Evolutionary conservation across 2,888 invertebrate species (phyloP).

Genomic region (Lycia hirtaria): DNA sequence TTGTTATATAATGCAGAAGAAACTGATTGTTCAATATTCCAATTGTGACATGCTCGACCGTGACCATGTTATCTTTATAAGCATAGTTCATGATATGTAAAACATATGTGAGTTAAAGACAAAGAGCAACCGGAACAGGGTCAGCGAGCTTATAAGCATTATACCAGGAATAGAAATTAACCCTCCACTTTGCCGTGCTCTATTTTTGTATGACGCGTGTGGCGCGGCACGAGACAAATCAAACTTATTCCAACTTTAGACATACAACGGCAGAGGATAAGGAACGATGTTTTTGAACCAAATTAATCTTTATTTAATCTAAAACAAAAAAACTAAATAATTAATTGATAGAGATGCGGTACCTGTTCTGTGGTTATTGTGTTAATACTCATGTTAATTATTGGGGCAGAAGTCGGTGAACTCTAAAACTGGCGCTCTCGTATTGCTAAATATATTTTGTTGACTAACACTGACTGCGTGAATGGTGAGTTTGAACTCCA

Average conservation of each 20-base stretch:
- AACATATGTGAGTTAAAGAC: conserved; percentile 9
- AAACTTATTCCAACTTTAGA: conserved; percentile 53
- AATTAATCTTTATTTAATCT: background rate
- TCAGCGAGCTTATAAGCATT: conserved; percentile 54
- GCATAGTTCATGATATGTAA: background rate
- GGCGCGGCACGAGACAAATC: conserved; percentile 62
- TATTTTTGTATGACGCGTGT: conserved; percentile 68
- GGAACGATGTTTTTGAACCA: background rate
- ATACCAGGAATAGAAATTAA: conserved; percentile 66
- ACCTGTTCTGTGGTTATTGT: background rate
- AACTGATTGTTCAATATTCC: no score
- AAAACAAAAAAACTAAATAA: background rate
- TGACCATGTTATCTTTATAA: no score
- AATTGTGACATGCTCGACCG: no score
- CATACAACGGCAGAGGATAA: background rate
- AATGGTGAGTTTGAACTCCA: conserved; percentile 66
- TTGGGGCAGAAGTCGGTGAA: conserved; percentile 60
- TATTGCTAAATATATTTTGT: conserved; percentile 77
- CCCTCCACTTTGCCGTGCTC: conserved; percentile 64
- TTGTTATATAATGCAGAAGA: no score
- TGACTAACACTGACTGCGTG: conserved; percentile 75
- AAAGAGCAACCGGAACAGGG: conserved; percentile 40
- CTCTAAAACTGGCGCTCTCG: conserved; percentile 54
- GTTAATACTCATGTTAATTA: conserved; percentile 11
- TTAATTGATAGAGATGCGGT: background rate